Evolutionary conservation across 2,797 vertebrate genomes (phyloP), one percentile per base, ranked within the genome.

Genomic region (Arrhamphus sclerolepis): DNA sequence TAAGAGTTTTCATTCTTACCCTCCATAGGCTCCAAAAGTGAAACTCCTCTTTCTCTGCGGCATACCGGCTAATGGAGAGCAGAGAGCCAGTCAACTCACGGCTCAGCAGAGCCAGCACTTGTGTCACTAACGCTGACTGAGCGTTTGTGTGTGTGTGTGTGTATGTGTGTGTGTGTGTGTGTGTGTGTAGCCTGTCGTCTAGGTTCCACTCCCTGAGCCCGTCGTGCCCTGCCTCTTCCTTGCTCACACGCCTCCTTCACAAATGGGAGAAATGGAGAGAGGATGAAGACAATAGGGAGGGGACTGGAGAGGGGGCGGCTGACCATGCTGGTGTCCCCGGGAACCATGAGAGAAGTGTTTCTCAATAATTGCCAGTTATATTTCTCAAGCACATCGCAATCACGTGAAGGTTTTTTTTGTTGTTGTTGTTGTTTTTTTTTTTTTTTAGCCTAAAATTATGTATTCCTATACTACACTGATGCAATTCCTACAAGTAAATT

Each of bases 1-100:
- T 53, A 44, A 79, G 19, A 26, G 74, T 48, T 16, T 69, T 62
- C 56, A 61, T 62, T 83, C 93, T 93, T 92, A 94, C 93, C 93
- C 93, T 85, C 93, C 93, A 43, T 94, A 94, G 18, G 93, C 93
- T 89, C 93, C 93, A 84, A 94, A 94, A 84, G 93, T 94, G 87
- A 94, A 94, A 91, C 93, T 94, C 89, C 93, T 92, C 80, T 94
- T 94, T 76, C 93, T 92, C 80, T 94, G 93, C 78, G 93, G 90
- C 93, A 94, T 94, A 63, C 65, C 60, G 78, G 86, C 82, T 75
- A 77, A 86, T 57, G 79, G 78, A 79, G 53, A 69, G 72, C 82
- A 70, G 72, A 43, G 75, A 89, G 73, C 82, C 63, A 76, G 86
- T 83, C 75, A 78, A 82, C 75, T 82, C 89, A 71, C 67, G 39